Evolutionary conservation across 2,113 vertebrate genomes (phyloP), one percentile per base, ranked within the genome.

Genomic region (Nestor notabilis): DNA sequence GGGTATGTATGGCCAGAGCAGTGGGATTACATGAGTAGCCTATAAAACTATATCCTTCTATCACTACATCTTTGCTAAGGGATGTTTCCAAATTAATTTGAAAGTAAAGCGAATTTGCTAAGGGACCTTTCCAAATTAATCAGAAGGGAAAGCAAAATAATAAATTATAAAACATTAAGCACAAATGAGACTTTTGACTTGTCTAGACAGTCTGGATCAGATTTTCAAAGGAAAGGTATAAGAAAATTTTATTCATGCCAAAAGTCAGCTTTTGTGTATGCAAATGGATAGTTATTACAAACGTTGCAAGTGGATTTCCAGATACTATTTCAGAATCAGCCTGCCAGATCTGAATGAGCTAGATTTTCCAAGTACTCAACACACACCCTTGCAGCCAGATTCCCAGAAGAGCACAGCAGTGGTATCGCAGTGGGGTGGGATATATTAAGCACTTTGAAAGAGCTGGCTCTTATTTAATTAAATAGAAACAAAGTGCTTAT

Each of bases 181-280:
- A 70, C 43, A 83, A 95, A 92, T 37, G 79, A 94, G 92, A 66
- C 33, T 89, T 95, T 89, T 78, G 87, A 83, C 95, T 95, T 96
- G 96, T 95, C 95, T 96, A 97, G 96, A 96, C 95, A 95, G 93
- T 74, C 95, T 94, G 94, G 89, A 94, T 78, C 65, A 82, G 83
- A 19, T 91, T 91, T 97, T 95, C 89, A 91, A 71, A 90, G 93
- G 65, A 15, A 64, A 82, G 41, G 43, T 64, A 28, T 4, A 84
- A 84, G 94, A 75, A 65, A 76, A 83, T 23, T 50, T 52, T 46
- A 5, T 7, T 24, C 58, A 7, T 95, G 90, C 93, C 93, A 96
- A 20, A 55, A 96, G 85, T 71, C 82, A 92, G 79, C 66, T 50
- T 83, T 53, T 88, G 87, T 94, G 15, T 58, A 21, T 93, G 93